Percentiles rank a stretch among this genome's conserved stretches.
Evolutionary conservation across 2,113 vertebrate species (phyloP).

Genomic region (Pangasianodon hypophthalmus): DNA sequence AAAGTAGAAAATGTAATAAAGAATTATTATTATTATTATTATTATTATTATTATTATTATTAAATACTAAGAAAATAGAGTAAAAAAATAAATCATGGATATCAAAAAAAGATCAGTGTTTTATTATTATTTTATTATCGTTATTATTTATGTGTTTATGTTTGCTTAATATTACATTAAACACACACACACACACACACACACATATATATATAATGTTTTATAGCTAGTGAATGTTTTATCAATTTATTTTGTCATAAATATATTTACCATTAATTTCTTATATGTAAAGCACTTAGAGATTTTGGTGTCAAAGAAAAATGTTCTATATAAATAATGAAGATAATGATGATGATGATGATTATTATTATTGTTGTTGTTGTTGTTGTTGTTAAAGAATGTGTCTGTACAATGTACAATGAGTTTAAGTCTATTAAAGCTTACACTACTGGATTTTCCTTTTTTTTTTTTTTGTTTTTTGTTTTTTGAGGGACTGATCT

Average conservation of each 20-base stretch:
- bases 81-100: too few species aligned
- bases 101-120: too few species aligned
- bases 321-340: background rate
- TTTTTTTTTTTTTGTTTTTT: background rate
- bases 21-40: background rate
- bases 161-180: too few species aligned
- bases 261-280: background rate
- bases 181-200: too few species aligned
- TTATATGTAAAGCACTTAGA: background rate
- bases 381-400: slow-evolving; percentile 17
- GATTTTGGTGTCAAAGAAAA: background rate
- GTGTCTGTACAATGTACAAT: background rate
- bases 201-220: too few species aligned
- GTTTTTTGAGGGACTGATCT: background rate
- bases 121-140: background rate
- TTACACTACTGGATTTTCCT: background rate
- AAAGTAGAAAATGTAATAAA: background rate
- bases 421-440: background rate
- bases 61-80: background rate
- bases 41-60: background rate
- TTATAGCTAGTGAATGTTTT: too few species aligned
- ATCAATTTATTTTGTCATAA: too few species aligned
- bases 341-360: background rate
- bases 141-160: background rate
- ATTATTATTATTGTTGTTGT: background rate